These are phyloP conservation scores for Alectura lathami DNA, from an alignment of 2,113 vertebrate species.

Conservation along the genomic window DNA sequence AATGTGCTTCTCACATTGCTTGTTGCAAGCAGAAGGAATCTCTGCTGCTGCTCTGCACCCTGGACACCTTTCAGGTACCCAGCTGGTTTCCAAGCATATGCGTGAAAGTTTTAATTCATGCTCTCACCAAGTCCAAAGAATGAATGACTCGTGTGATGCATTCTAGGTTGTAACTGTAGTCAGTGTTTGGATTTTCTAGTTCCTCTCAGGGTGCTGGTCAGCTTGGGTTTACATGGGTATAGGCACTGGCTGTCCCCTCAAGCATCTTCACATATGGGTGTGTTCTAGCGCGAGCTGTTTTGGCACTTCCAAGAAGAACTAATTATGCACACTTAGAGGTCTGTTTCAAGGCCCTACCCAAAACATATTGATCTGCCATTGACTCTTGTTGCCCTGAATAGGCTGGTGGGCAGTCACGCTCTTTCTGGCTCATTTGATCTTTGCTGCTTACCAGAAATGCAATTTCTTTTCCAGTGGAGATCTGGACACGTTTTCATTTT, in stretches of 20 bases:
- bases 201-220: background rate
- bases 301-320: background rate
- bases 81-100: background rate
- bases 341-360: background rate
- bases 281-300: background rate
- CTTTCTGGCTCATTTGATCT: background rate
- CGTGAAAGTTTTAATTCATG: background rate
- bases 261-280: background rate
- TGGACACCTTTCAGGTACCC: background rate
- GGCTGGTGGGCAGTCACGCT: background rate
- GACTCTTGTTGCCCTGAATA: background rate
- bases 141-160: background rate
- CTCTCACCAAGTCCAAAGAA: background rate
- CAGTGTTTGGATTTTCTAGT: background rate
- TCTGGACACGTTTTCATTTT: background rate
- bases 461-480: background rate
- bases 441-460: background rate
- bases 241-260: background rate
- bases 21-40: background rate
- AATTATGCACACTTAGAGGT: background rate
- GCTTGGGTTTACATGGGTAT: rapidly evolving
- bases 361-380: background rate
- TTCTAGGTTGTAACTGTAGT: background rate
- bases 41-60: background rate
- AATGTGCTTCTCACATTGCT: background rate